Percentiles rank a stretch among this genome's conserved stretches.
Conservation (phyloP, 1,140 invertebrate species). For the Drosophila arawakana region DNA sequence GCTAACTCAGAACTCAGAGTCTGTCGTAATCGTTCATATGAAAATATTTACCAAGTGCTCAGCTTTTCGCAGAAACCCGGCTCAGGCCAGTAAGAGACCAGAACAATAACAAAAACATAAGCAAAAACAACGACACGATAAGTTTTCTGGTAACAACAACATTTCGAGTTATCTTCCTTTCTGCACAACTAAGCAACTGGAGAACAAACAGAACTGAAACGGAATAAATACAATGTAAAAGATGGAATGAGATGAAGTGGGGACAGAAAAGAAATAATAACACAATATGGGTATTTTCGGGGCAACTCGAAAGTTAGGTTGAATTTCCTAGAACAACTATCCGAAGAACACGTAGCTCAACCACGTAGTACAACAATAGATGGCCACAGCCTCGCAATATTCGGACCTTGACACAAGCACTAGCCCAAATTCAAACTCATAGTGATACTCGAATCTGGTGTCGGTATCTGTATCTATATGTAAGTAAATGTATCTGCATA, state of each 20-base stretch:
- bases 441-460: background rate
- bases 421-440: slow-evolving; percentile 13
- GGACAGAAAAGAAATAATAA: slow-evolving; percentile 19
- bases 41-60: slow-evolving; percentile 61
- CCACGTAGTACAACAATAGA: slow-evolving; percentile 35
- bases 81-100: slow-evolving; percentile 26
- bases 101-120: slow-evolving; percentile 3
- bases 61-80: slow-evolving; percentile 63
- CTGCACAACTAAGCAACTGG: slow-evolving; percentile 74
- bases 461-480: background rate
- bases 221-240: slow-evolving; percentile 10
- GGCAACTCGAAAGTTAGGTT: slow-evolving; percentile 59
- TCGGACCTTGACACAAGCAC: background rate
- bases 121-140: slow-evolving; percentile 32
- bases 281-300: slow-evolving; percentile 56
- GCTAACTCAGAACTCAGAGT: slow-evolving; percentile 7
- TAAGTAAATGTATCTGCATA: slow-evolving; percentile 41
- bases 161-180: slow-evolving; percentile 64
- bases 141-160: slow-evolving; percentile 16
- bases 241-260: slow-evolving; percentile 7
- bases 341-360: slow-evolving; percentile 43
- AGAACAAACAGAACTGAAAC: slow-evolving; percentile 34
- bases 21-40: slow-evolving; percentile 51
- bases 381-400: slow-evolving; percentile 38
- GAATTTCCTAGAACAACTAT: slow-evolving; percentile 65